Evolutionary conservation across 2,888 invertebrate genomes (phyloP).

Genomic region (Heliconius ismenius): DNA sequence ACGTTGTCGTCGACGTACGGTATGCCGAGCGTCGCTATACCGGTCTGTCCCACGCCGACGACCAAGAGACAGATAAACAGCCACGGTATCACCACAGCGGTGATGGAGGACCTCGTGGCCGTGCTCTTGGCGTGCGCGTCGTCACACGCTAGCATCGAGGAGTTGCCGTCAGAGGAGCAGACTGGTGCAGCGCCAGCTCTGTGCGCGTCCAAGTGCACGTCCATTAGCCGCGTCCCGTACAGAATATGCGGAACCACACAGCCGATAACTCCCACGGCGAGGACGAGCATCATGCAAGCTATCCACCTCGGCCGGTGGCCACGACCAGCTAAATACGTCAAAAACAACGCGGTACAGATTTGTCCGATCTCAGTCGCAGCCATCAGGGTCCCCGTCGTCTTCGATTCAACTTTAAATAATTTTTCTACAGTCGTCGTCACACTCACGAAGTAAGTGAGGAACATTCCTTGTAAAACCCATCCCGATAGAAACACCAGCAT

Average conservation of each 20-base stretch:
- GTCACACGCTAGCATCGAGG: constrained; percentile 73
- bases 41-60: constrained; percentile 95
- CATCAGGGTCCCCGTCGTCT: constrained; percentile 93
- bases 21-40: constrained; percentile 94
- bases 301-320: constrained; percentile 97
- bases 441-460: constrained; percentile 96
- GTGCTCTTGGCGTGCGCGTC: constrained; percentile 84
- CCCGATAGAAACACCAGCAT: constrained; percentile 93
- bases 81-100: constrained; percentile 91
- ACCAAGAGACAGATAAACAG: constrained; percentile 93
- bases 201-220: constrained; percentile 66
- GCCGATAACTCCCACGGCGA: constrained; percentile 91
- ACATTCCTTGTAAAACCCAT: constrained; percentile 95
- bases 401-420: constrained; percentile 94
- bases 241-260: constrained; percentile 94
- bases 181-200: constrained; percentile 66
- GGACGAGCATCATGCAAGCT: constrained; percentile 94
- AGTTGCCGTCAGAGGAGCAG: constrained; percentile 56
- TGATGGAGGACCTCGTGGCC: constrained; percentile 87
- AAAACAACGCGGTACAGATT: constrained; percentile 92
- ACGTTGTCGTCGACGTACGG: constrained; percentile 97
- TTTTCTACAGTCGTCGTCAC: constrained; percentile 96
- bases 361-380: constrained; percentile 96
- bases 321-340: constrained; percentile 94
- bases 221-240: constrained; percentile 88